Base-by-base conservation (phyloP, 1,140 invertebrate species). In the Tetramorium simillimum region DNA sequence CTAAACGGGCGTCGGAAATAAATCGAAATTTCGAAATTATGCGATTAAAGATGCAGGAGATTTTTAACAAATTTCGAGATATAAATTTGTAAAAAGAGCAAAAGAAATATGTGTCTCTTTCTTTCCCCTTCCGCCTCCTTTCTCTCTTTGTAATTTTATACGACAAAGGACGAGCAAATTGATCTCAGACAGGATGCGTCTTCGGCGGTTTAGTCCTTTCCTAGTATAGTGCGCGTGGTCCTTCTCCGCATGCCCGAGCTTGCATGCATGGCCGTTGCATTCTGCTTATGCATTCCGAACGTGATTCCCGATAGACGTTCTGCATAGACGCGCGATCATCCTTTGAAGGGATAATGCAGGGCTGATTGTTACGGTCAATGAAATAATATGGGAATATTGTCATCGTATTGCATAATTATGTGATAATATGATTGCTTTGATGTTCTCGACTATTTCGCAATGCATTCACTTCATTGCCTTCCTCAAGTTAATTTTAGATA, bases 221-320 rank as follows among this genome's bases (percentile, higher is more conserved):
- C 12, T 33, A 33, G 53, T 7, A 51, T 40, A 56, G 37, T 12
- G n/a, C 33, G 62, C 18, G 18, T 58, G 3, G 14, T 80, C 37
- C 40, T 51, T 28, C 46, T 69, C 49, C 49, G 33, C 77, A 81
- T 81, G 33, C 37, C 2, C 49, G 37, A 58, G 78, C 67, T 72
- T 81, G 53, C 65, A 81, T 43, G 10, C 51, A 78, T 62, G 77
- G 62, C 21, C 65, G 21, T 51, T 72, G 65, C 65, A 81, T 56
- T 81, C 78, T 81, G 49, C 37, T 81, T 72, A 53, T 10, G 65
- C 49, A 81, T 81, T 81, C 78, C 78, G 16, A 81, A 56, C 78
- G 24, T 81, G 65, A 81, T 72, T 40, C 65, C 37, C 63, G 78
- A 43, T 81, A 81, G 65, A 72, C 37, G 49, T 58, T 56, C 21